These are phyloP conservation scores for Kuschelorhynchus macadamiae DNA, from an alignment of 2,888 invertebrate species.

Conservation along the genomic window DNA sequence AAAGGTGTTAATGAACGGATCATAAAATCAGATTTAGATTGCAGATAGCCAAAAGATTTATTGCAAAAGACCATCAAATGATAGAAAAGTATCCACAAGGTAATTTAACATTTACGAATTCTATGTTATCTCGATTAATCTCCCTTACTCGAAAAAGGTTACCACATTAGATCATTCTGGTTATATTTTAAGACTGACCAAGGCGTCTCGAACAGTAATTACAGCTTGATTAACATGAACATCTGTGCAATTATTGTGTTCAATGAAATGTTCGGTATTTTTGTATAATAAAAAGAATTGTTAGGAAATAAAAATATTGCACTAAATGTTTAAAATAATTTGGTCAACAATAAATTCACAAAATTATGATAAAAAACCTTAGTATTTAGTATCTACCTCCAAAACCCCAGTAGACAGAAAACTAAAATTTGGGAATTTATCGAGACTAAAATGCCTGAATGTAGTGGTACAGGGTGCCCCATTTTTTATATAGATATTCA, in stretches of 20 bases:
- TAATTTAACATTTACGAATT: neutral
- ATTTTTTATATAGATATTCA: too few relatives aligned
- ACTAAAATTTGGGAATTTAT: too few relatives aligned
- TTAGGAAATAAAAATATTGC: too few relatives aligned
- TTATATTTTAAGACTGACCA: slow-evolving; percentile 27
- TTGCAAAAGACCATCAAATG: slow-evolving; percentile 15
- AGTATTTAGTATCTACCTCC: too few relatives aligned
- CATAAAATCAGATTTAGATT: slow-evolving; percentile 12
- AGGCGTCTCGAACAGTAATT: slow-evolving; percentile 22
- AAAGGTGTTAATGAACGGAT: slow-evolving; percentile 8
- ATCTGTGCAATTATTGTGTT: slow-evolving; percentile 37
- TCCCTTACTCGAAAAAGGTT: slow-evolving; percentile 25
- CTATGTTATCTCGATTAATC: slow-evolving; percentile 20
- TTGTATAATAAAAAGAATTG: too few relatives aligned
- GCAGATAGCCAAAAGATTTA: slow-evolving; percentile 31
- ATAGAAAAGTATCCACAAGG: neutral
- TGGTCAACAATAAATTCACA: too few relatives aligned
- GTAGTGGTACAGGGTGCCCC: too few relatives aligned
- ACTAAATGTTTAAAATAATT: too few relatives aligned
- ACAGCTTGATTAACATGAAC: slow-evolving; percentile 35
- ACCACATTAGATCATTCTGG: slow-evolving; percentile 17
- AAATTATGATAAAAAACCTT: too few relatives aligned
- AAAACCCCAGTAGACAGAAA: too few relatives aligned
- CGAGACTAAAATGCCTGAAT: too few relatives aligned
- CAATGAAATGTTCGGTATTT: too few relatives aligned